Evolutionary conservation across 1,140 invertebrate genomes (phyloP).

Genomic region (Homarus americanus): DNA sequence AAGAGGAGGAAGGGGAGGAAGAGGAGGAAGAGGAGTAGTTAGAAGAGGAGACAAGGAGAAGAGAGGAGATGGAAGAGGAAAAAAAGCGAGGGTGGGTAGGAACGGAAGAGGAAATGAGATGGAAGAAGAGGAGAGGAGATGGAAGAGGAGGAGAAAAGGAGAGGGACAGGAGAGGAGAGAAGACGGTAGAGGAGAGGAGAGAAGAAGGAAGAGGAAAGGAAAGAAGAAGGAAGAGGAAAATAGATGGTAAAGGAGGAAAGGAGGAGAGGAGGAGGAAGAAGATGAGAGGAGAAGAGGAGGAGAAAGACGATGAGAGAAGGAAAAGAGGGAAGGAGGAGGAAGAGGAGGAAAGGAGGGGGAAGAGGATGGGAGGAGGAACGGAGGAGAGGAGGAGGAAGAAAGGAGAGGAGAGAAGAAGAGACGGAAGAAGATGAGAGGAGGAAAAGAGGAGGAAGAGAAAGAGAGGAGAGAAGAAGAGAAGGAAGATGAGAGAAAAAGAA

Average conservation of each 20-base stretch:
- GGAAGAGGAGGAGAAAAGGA: background rate
- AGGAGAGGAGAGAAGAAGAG: background rate
- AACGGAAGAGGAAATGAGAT: background rate
- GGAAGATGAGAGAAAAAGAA: background rate
- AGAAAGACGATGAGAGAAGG: background rate
- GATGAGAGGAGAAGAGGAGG: background rate
- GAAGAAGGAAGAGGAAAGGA: background rate
- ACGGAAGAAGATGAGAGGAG: background rate
- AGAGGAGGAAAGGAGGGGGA: background rate
- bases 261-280: background rate
- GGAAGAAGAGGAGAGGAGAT: background rate
- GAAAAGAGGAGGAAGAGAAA: background rate
- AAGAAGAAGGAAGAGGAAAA: background rate
- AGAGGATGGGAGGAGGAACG: too few species aligned
- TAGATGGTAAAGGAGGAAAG: background rate
- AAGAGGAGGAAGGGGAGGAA: background rate
- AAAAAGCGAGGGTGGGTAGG: background rate
- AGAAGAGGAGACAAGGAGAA: background rate
- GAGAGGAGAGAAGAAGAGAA: background rate
- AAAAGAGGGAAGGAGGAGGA: background rate
- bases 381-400: background rate
- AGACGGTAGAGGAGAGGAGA: background rate
- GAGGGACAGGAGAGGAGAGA: background rate
- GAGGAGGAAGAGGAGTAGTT: too few species aligned
- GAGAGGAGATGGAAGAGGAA: background rate